A percentile compares a stretch with the other conserved stretches of the same genome.
These are phyloP conservation scores for Scaptomyza cyrtandrae DNA, from an alignment of 2,888 invertebrate genomes.

Conservation along the genomic window DNA sequence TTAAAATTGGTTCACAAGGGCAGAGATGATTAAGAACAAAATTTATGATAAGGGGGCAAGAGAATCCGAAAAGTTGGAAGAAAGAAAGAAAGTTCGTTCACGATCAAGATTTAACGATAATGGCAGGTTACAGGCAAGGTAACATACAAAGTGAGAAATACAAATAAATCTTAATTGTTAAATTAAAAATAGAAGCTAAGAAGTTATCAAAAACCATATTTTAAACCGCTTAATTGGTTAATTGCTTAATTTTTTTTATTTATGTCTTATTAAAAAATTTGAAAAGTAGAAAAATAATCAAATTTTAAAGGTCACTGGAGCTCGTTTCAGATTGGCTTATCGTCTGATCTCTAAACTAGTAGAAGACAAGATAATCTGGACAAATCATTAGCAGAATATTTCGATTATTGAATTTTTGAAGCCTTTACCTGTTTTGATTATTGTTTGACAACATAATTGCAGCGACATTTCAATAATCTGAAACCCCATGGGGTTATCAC, in stretches of 20 bases:
- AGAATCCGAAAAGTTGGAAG: neutral
- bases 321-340: neutral
- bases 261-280: neutral
- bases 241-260: neutral
- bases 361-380: constrained; percentile 19
- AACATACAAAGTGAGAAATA: too few relatives aligned
- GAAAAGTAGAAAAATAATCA: neutral
- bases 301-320: neutral
- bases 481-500: constrained; percentile 52
- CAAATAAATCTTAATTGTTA: neutral
- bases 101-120: neutral
- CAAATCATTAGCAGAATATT: constrained; percentile 25
- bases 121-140: neutral
- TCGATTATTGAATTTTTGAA: constrained; percentile 8
- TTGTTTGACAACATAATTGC: constrained; percentile 65
- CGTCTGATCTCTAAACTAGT: constrained; percentile 16
- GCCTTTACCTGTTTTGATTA: neutral
- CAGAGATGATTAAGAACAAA: constrained; percentile 17
- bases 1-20: constrained; percentile 35
- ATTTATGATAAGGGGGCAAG: neutral
- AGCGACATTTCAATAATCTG: constrained; percentile 59
- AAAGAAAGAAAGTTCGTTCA: neutral
- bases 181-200: too few relatives aligned
- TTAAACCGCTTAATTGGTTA: neutral
- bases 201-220: too few relatives aligned